These are phyloP conservation scores for Melanaphis sacchari DNA, from an alignment of 1,140 invertebrate species.

Conservation along the genomic window DNA sequence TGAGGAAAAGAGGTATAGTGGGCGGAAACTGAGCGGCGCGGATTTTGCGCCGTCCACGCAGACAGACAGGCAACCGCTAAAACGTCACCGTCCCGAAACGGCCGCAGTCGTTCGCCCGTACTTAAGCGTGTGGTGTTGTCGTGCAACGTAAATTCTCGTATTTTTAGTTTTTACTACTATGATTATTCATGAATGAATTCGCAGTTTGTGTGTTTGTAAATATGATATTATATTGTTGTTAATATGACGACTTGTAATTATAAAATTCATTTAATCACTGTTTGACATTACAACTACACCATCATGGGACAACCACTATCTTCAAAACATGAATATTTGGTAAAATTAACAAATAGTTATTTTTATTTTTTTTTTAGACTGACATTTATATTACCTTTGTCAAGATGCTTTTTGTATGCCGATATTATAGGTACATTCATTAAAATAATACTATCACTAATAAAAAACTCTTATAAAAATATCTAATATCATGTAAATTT, in stretches of 20 bases:
- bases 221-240: not conserved
- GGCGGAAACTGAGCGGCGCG: conserved; percentile 40
- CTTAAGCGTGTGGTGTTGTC: conserved; percentile 16
- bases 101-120: conserved; percentile 49
- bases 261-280: not conserved
- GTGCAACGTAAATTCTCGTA: not conserved
- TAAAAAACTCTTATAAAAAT: not conserved
- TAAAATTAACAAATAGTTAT: conserved; percentile 11
- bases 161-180: conserved; percentile 5
- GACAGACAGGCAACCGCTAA: conserved; percentile 55
- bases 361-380: not conserved
- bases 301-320: conserved; percentile 49
- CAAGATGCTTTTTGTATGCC: not conserved
- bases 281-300: not conserved
- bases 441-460: not conserved
- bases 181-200: not conserved
- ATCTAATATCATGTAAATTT: not conserved
- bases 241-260: not conserved
- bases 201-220: not conserved
- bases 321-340: conserved; percentile 48
- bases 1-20: not conserved
- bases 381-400: not conserved
- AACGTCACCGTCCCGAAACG: conserved; percentile 43
- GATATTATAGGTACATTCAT: not conserved
- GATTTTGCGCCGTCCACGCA: conserved; percentile 57